Conservation (phyloP, 2,888 invertebrate genomes). For the Agriotes lineatus region DNA sequence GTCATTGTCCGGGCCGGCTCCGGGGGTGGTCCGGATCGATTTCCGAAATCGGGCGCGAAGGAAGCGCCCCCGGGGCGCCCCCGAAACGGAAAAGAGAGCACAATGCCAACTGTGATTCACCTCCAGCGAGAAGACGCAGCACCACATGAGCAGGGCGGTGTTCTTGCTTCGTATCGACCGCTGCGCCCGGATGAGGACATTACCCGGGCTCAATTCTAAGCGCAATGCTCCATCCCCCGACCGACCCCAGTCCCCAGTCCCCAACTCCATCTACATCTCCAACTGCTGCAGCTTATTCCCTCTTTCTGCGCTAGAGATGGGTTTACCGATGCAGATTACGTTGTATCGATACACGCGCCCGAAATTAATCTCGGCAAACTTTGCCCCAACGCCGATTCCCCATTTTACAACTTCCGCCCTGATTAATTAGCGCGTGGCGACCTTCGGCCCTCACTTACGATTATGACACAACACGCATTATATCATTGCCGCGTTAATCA, state of each 20-base stretch:
- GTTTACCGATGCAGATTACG: conserved; percentile 43
- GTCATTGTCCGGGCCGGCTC: conserved; percentile 60
- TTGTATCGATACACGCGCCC: conserved; percentile 39
- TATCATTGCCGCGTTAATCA: not conserved
- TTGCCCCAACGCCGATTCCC: conserved; percentile 32
- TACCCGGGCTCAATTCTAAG: conserved; percentile 65
- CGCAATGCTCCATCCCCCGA: conserved; percentile 59
- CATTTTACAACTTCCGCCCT: conserved; percentile 32
- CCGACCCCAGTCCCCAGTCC: conserved; percentile 43
- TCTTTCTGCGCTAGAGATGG: conserved; percentile 41
- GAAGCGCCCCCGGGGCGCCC: not conserved
- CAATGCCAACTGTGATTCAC: conserved; percentile 41
- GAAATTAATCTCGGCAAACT: conserved; percentile 41
- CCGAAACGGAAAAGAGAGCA: not conserved
- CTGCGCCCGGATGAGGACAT: conserved; percentile 66
- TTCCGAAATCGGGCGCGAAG: not conserved
- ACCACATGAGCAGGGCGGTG: conserved; percentile 61
- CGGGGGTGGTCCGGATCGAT: conserved; percentile 42
- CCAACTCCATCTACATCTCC: conserved; percentile 57
- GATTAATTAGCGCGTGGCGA: conserved; percentile 33
- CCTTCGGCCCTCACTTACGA: conserved; percentile 20
- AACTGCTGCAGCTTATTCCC: conserved; percentile 51
- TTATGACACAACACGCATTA: conserved; percentile 19
- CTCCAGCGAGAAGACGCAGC: conserved; percentile 49
- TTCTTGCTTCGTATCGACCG: conserved; percentile 63